Evolutionary conservation across 2,888 invertebrate genomes (phyloP).

Genomic region (Sinodicranocentrus sp.): DNA sequence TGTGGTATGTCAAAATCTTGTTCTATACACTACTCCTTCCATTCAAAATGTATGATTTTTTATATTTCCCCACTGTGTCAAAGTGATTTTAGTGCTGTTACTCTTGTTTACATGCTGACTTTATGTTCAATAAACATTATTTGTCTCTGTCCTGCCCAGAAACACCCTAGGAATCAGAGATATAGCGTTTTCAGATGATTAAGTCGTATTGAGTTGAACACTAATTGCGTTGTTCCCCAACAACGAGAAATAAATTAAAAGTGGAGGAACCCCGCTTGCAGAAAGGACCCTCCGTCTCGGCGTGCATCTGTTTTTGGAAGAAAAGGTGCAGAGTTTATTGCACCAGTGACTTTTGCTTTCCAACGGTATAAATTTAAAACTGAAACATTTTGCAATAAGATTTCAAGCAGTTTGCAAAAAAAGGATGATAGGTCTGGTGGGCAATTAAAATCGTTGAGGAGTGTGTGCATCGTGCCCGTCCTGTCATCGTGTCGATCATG

Average conservation of each 20-base stretch:
- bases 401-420: not conserved
- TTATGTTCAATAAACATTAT: constrained; percentile 44
- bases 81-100: constrained; percentile 8
- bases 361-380: not conserved
- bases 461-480: not conserved
- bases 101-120: constrained; percentile 44
- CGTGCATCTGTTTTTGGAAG: not conserved
- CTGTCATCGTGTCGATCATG: not conserved
- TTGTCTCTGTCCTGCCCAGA: constrained; percentile 10
- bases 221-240: not conserved
- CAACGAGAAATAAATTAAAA: not conserved
- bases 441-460: not conserved
- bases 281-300: not conserved
- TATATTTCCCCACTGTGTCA: constrained; percentile 14
- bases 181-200: not conserved
- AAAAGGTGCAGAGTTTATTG: not conserved
- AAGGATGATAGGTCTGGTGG: not conserved
- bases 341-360: not conserved
- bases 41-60: not conserved
- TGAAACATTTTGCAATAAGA: not conserved
- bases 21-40: not conserved
- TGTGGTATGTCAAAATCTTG: not conserved
- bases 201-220: not conserved
- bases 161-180: constrained; percentile 23
- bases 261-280: not conserved